A percentile compares a stretch with the other conserved stretches of the same genome.
phyloP scores from a whole-genome alignment of 35 echinoderm and acorn worm species.

The Stichopus chloronotus region DNA sequence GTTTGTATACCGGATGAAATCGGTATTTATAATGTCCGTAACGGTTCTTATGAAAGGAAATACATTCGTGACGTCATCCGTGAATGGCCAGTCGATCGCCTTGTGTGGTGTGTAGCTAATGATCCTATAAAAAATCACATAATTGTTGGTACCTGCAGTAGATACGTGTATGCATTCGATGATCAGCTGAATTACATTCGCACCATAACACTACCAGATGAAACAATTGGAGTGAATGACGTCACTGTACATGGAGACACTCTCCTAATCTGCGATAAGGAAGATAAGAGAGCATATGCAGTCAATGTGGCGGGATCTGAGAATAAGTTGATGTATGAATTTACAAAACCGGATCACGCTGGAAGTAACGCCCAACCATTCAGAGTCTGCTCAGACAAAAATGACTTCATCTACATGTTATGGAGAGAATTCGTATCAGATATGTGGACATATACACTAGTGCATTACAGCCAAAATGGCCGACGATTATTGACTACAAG shows the following conservation, averaged over 20 bases:
- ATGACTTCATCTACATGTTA: background rate
- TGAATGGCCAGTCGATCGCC: background rate
- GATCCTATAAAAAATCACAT: slow-evolving; percentile 7
- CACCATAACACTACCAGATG: background rate
- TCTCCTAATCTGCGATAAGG: background rate
- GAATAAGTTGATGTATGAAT: slow-evolving; percentile 16
- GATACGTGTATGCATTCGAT: slow-evolving; percentile 36
- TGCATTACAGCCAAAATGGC: background rate
- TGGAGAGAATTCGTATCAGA: background rate
- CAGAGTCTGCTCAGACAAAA: background rate
- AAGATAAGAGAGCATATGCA: background rate
- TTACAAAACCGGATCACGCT: background rate
- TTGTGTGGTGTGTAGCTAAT: background rate
- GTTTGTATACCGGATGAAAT: background rate
- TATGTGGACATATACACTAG: background rate
- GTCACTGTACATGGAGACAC: slow-evolving; percentile 8
- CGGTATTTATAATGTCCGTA: background rate
- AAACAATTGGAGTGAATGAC: background rate
- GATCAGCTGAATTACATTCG: background rate
- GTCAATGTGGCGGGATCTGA: background rate
- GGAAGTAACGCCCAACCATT: background rate
- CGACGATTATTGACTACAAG: background rate
- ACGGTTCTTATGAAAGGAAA: background rate
- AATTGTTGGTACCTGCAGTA: background rate
- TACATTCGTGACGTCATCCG: background rate